phyloP scores from a whole-genome alignment of 1,140 invertebrate genomes.

The Thereuonema tuberculata region DNA sequence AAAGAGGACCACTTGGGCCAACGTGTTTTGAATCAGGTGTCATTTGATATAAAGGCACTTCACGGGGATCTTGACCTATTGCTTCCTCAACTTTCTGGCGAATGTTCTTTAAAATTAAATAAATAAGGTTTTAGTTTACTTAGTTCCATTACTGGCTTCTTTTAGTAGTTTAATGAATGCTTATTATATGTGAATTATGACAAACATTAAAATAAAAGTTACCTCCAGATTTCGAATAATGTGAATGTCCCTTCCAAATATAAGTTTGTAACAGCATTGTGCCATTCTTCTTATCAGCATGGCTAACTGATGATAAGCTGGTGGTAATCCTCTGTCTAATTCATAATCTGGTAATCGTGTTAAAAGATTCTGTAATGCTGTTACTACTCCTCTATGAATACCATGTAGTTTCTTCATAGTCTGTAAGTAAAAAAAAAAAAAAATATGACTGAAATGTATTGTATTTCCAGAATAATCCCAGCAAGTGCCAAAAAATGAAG shows the following conservation, averaged over 20 bases:
- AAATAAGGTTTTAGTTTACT: too few relatives aligned
- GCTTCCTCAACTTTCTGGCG: conserved; percentile 1
- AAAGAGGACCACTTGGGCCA: background rate
- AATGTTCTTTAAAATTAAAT: background rate
- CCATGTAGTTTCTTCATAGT: background rate
- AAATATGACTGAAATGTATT: too few relatives aligned
- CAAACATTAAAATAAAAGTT: background rate
- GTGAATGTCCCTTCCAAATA: background rate
- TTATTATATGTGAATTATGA: too few relatives aligned
- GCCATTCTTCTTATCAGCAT: background rate
- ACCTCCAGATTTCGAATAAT: conserved; percentile 3
- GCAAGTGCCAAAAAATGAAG: too few relatives aligned
- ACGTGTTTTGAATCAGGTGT: background rate
- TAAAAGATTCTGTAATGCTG: background rate
- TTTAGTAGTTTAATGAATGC: too few relatives aligned
- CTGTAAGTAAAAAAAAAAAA: background rate
- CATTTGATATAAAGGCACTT: conserved; percentile 1
- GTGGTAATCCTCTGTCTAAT: conserved; percentile 1
- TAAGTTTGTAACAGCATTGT: background rate
- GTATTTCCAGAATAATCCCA: too few relatives aligned
- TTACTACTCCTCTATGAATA: background rate
- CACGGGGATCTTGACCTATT: background rate
- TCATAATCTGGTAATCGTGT: conserved; percentile 3
- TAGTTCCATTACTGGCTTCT: too few relatives aligned
- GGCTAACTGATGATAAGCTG: conserved; percentile 4